Base-by-base conservation (phyloP, 2,888 invertebrate species). In the Mactromeris polynyma region DNA sequence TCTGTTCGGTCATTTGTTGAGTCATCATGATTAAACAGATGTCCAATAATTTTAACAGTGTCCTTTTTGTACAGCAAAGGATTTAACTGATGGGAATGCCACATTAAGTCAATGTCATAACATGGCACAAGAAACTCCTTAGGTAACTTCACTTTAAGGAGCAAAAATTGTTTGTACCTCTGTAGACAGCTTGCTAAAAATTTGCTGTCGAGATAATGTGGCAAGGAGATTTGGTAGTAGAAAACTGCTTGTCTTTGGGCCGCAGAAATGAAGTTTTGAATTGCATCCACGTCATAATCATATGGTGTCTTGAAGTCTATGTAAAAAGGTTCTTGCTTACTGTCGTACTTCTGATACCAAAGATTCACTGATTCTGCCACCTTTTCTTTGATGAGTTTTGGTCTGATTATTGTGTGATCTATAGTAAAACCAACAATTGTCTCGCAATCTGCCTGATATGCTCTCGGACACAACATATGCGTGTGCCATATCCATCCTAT, bases 401-500 rank as follows among this genome's bases (percentile, higher is more conserved):
- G 14, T 40, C 64, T 95, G 91, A 82, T 97, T 91, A 51, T 11
- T 73, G 95, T 95, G 92, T 97, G 97, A 90, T 97, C 96, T 36
- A 97, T 92, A 4, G 97, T 93, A 51, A 88, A 92, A 0, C 94
- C 93, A 14, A 95, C 94, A n/a, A 95, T 80, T 2, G 88, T 83
- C 33, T 91, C 83, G 84, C 96, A 96, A 89, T 96, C 96, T 40
- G 90, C 91, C 36, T 86, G 90, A 88, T 96, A 96, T 19, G 90
- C 88, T 19, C 92, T 89, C 0, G 97, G 96, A 0, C 96, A 94
- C 85, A 97, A 91, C 95, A 96, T 94, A 90, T 97, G 96, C 54
- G 96, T 96, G 91, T 97, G 97, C 97, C 97, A 97, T 9, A 97
- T 95, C 97, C 97, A 97, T 88, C 97, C 97, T 17, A 97, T 96